Evolutionary conservation across 2,113 vertebrate species (phyloP), one percentile per base, ranked within the genome.

Genomic region (Vulpes vulpes): DNA sequence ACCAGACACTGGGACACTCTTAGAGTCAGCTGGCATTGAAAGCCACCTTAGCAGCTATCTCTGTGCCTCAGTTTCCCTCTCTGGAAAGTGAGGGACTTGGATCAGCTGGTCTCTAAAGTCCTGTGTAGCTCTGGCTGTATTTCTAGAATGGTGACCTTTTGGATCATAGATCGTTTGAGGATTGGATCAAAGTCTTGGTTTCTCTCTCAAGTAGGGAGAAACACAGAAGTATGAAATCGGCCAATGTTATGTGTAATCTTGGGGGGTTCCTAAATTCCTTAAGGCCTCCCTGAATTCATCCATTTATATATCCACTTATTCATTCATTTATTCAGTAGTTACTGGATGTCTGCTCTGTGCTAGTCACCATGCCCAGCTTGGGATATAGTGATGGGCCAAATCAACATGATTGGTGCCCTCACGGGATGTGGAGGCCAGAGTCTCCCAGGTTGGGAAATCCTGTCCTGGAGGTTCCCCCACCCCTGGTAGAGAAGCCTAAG

Each of bases 101-200:
- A 23, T 57, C 11, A 55, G 51, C 22, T 64, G 59, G 38, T 82
- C 90, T 82, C 43, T 71, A 30, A 55, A 78, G 53, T 35, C 73
- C 38, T 86, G 4, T 51, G n/a, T 59, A 71, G 67, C 12, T 89
- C 51, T 79, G 64, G 55, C 62, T 60, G 1, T 85, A 86, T 27
- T 80, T 97, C 55, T 38, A 65, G 43, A 97, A 89, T 3, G 14
- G 9, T 49, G 84, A 79, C 30, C 22, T 94, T 64, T 76, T 73
- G 1, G 57, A 65, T 78, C 53, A 78, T 11, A 84, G 30, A 76
- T 85, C 49, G 64, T 95, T 78, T n/a, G 20, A 91, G 71, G 91
- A 64, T 5, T n/a, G 27, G 35, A 27, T 64, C 25, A 89, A 74
- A 84, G 89, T 59, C 27, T 25, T 60, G 35, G 65, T 38, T 78